Evolutionary conservation across 2,113 vertebrate species (phyloP).

Genomic region (Neotoma lepida): DNA sequence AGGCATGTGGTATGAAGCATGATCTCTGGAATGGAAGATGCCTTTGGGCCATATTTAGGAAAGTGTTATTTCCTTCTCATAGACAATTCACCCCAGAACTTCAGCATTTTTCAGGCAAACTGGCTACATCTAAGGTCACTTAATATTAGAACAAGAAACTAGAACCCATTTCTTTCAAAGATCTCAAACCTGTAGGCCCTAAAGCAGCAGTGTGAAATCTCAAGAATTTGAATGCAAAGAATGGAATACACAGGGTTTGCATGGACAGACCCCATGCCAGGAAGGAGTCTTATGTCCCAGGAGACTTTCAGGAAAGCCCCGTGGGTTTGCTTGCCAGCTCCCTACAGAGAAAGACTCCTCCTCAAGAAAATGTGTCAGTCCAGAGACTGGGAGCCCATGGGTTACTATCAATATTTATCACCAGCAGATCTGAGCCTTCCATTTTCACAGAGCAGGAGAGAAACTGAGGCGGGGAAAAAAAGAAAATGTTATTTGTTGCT

Average conservation of each 20-base stretch:
- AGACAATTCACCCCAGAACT: neutral
- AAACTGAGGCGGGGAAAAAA: neutral
- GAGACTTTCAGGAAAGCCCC: neutral
- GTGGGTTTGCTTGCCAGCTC: neutral
- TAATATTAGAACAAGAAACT: neutral
- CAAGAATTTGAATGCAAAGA: neutral
- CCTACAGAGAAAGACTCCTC: neutral
- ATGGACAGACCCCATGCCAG: neutral
- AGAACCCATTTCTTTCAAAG: neutral
- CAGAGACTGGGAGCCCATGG: neutral
- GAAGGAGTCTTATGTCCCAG: neutral
- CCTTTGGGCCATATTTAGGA: neutral
- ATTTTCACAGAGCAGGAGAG: neutral
- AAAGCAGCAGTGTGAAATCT: neutral
- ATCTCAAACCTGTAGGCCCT: neutral
- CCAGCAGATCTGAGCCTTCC: constrained; percentile 51
- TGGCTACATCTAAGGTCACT: neutral
- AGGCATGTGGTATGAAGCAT: neutral
- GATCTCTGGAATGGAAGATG: neutral
- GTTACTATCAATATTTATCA: neutral
- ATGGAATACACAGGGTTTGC: neutral
- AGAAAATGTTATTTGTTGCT: neutral
- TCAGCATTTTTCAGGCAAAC: neutral
- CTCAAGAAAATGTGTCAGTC: neutral
- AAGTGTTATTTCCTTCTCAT: neutral